These are phyloP conservation scores for Malurus leucopterus DNA, from an alignment of 2,797 vertebrate genomes.

Conservation along the genomic window DNA sequence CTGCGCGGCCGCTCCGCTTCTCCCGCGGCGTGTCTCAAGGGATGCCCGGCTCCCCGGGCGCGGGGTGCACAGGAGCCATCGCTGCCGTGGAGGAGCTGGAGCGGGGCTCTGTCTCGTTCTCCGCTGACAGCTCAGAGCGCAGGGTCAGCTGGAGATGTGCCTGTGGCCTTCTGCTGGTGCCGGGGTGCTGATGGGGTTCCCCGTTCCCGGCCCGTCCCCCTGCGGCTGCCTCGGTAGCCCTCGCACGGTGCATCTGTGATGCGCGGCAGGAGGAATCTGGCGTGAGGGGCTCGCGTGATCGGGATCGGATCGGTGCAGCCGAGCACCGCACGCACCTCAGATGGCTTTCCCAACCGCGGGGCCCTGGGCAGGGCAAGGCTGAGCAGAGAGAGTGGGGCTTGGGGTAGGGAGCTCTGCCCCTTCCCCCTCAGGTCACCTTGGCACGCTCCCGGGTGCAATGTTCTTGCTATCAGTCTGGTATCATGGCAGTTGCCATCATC, in stretches of 20 bases:
- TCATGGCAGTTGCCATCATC: neutral
- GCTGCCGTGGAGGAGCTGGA: neutral
- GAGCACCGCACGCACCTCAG: neutral
- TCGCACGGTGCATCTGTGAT: accelerated
- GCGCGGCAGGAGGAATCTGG: neutral
- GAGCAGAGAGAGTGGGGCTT: neutral
- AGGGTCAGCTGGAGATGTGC: neutral
- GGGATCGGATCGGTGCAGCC: neutral
- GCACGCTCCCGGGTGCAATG: neutral
- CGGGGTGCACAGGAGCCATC: neutral
- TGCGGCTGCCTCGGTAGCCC: neutral
- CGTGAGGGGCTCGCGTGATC: accelerated
- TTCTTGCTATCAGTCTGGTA: neutral
- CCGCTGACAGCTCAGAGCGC: neutral
- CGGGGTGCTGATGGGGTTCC: neutral
- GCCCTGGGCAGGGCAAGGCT: neutral
- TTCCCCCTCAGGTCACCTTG: slow-evolving; percentile 48
- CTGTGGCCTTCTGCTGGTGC: neutral
- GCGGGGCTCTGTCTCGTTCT: neutral
- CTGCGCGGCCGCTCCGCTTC: neutral
- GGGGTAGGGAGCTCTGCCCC: neutral
- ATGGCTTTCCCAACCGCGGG: neutral
- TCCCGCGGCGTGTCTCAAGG: neutral
- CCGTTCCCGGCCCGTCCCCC: neutral
- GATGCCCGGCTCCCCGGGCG: neutral